Conservation (phyloP, 2,888 invertebrate genomes). For the Synanthedon tipuliformis region DNA sequence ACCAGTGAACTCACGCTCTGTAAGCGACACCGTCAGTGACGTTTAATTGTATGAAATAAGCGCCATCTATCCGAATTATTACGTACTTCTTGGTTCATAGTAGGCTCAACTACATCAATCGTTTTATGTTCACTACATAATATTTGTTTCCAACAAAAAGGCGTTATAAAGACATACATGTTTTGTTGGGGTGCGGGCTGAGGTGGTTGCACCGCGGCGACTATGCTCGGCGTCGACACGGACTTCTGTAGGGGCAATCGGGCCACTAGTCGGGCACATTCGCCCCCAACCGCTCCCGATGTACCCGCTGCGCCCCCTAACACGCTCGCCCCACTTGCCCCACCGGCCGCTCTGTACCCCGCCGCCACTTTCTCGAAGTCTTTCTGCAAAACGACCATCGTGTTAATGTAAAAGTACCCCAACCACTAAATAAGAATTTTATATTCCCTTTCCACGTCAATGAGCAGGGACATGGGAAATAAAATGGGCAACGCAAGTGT, state of each 20-base stretch:
- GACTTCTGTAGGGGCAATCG: slow-evolving; percentile 89
- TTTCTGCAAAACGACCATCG: slow-evolving; percentile 51
- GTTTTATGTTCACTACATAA: too few species aligned
- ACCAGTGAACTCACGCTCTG: too few species aligned
- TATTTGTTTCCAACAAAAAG: not conserved
- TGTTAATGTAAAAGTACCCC: too few species aligned
- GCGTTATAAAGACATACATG: slow-evolving; percentile 29
- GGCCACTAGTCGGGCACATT: slow-evolving; percentile 30
- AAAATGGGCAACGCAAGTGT: too few species aligned
- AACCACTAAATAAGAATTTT: too few species aligned
- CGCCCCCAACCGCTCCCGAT: not conserved
- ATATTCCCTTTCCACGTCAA: too few species aligned
- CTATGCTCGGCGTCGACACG: slow-evolving; percentile 90
- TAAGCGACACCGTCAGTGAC: too few species aligned
- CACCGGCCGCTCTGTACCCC: slow-evolving; percentile 11
- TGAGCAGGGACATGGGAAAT: too few species aligned
- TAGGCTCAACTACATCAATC: too few species aligned
- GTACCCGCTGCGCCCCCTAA: slow-evolving; percentile 56
- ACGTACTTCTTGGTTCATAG: too few species aligned
- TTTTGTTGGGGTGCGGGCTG: slow-evolving; percentile 37
- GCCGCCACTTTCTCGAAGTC: slow-evolving; percentile 78
- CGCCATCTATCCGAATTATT: too few species aligned
- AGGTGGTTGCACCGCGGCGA: slow-evolving; percentile 68
- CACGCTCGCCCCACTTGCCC: slow-evolving; percentile 39
- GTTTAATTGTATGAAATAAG: too few species aligned